phyloP scores from a whole-genome alignment of 2,113 vertebrate genomes.

The Tyto alba region DNA sequence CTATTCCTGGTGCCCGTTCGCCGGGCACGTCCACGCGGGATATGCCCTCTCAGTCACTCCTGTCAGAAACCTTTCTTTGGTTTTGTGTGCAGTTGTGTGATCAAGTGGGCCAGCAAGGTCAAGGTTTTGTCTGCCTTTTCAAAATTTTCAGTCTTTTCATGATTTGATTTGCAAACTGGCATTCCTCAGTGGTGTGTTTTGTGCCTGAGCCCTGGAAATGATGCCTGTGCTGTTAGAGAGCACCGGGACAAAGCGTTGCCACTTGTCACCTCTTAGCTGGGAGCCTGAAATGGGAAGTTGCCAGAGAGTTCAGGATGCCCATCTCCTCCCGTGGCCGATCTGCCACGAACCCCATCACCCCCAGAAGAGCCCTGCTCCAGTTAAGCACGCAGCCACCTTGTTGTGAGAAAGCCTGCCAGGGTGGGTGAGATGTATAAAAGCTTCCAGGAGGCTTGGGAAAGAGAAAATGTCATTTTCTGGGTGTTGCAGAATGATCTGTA shows the following conservation, averaged over 20 bases:
- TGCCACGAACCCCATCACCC: fast-evolving
- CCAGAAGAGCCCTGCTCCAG: fast-evolving
- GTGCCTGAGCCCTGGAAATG: not conserved
- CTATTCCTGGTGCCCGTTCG: not conserved
- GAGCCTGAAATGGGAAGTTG: not conserved
- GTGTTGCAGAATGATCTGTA: not conserved
- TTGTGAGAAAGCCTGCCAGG: not conserved
- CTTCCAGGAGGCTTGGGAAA: not conserved
- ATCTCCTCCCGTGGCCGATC: not conserved
- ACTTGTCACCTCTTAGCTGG: not conserved
- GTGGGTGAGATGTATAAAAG: no score
- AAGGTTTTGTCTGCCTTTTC: not conserved
- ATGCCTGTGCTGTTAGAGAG: not conserved
- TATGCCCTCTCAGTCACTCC: fast-evolving
- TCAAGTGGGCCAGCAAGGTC: not conserved
- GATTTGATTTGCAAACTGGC: not conserved
- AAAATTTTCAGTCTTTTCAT: not conserved
- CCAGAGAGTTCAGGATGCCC: not conserved
- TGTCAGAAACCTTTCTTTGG: fast-evolving
- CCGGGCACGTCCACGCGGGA: fast-evolving
- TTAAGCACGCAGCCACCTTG: not conserved
- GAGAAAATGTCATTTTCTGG: not conserved
- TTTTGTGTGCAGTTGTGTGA: not conserved
- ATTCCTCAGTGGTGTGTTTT: not conserved
- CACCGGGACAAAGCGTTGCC: not conserved